phyloP scores from a whole-genome alignment of 2,888 invertebrate species.

The Hyles lineata region DNA sequence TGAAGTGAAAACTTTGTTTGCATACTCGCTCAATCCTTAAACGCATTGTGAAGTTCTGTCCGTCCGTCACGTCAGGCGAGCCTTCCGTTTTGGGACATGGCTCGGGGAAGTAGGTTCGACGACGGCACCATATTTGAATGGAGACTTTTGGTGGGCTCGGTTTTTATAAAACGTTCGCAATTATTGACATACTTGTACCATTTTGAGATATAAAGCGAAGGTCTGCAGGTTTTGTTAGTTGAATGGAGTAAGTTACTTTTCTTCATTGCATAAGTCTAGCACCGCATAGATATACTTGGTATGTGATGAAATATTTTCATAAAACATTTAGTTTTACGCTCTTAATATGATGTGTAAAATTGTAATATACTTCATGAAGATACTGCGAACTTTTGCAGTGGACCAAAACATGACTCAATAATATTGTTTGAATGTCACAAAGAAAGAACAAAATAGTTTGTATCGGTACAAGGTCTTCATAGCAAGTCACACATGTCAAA shows the following conservation, averaged over 20 bases:
- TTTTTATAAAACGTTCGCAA: conserved; percentile 5
- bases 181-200: background rate
- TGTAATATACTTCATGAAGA: too few relatives aligned
- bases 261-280: too few relatives aligned
- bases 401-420: too few relatives aligned
- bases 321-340: too few relatives aligned
- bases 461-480: too few relatives aligned
- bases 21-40: conserved; percentile 21
- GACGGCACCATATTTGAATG: conserved; percentile 10
- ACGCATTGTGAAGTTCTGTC: conserved; percentile 6
- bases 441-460: too few relatives aligned
- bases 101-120: background rate
- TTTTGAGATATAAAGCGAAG: background rate
- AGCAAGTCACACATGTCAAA: background rate
- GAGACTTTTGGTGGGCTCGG: conserved; percentile 8
- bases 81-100: background rate
- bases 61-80: background rate
- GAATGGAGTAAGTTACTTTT: too few relatives aligned
- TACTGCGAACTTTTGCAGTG: too few relatives aligned
- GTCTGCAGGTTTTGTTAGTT: background rate
- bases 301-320: too few relatives aligned
- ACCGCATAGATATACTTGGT: too few relatives aligned
- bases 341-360: too few relatives aligned
- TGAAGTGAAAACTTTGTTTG: background rate
- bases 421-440: too few relatives aligned